phyloP scores from a whole-genome alignment of 2,888 invertebrate genomes.

The Epistrophe eligans region DNA sequence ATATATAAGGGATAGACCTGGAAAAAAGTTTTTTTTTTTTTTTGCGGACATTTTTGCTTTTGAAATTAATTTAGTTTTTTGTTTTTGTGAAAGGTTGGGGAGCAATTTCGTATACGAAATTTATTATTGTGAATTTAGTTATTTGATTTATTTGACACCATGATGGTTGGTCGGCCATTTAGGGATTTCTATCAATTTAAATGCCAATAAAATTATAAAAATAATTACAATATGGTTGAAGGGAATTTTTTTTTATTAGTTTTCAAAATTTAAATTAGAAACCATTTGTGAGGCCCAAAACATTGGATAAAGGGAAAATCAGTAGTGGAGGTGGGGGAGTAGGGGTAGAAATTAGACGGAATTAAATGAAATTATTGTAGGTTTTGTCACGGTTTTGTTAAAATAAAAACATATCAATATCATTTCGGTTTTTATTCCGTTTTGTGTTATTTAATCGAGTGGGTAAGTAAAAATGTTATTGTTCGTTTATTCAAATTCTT shows the following conservation, averaged over 20 bases:
- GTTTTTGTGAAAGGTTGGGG: not conserved
- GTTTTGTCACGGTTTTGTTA: too few species aligned
- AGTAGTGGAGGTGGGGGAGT: too few species aligned
- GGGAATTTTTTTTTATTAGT: not conserved
- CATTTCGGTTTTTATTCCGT: too few species aligned
- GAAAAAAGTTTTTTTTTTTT: not conserved
- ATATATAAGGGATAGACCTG: not conserved
- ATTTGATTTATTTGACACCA: constrained; percentile 31
- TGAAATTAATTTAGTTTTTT: constrained; percentile 34
- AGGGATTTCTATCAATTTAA: not conserved
- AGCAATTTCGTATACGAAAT: constrained; percentile 6
- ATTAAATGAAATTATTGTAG: too few species aligned
- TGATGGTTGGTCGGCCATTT: not conserved
- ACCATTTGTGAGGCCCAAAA: too few species aligned
- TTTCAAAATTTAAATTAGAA: too few species aligned
- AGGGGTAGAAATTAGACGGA: too few species aligned
- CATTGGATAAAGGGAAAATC: too few species aligned
- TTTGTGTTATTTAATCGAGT: too few species aligned
- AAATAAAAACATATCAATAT: too few species aligned
- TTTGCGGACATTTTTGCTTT: constrained; percentile 12
- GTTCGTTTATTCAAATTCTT: too few species aligned
- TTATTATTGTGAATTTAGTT: not conserved
- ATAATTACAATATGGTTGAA: not conserved
- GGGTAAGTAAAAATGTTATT: too few species aligned
- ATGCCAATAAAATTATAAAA: not conserved